Percentiles rank a stretch among this genome's conserved stretches.
Evolutionary conservation across 2,797 vertebrate species (phyloP).

Genomic region (Sarcoramphus papa): DNA sequence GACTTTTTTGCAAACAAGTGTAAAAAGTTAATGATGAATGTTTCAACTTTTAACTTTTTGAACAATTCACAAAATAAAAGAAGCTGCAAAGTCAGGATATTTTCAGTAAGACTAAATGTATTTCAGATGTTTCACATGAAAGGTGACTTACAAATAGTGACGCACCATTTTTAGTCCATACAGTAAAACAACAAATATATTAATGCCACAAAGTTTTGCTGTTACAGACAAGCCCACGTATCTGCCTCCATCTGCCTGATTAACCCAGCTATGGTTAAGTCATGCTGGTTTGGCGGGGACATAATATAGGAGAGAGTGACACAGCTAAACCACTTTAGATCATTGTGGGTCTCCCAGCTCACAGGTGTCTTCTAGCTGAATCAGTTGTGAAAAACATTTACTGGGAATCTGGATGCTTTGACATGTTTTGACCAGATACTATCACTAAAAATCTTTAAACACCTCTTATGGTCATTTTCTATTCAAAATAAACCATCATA

Average conservation of each 20-base stretch:
- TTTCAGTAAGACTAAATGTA: not conserved
- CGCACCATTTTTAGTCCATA: rapidly evolving
- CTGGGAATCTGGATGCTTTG: not conserved
- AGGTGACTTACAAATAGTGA: not conserved
- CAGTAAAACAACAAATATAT: not conserved
- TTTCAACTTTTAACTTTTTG: not conserved
- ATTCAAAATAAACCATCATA: not conserved
- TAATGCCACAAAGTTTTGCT: not conserved
- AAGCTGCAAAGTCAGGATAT: not conserved
- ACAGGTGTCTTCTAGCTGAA: not conserved
- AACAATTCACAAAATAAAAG: not conserved
- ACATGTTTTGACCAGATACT: not conserved
- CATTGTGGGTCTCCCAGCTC: not conserved
- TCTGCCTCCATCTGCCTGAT: not conserved
- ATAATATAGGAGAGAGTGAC: not conserved
- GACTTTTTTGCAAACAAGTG: not conserved
- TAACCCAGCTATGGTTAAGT: not conserved
- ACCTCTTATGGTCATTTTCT: not conserved
- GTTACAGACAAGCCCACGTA: not conserved
- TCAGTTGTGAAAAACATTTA: not conserved
- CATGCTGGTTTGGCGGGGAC: not conserved
- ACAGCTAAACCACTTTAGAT: not conserved
- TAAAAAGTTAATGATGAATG: not conserved
- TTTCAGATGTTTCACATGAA: not conserved
- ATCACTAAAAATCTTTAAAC: not conserved